phyloP scores from a whole-genome alignment of 2,797 vertebrate species.

The Bucorvus abyssinicus region DNA sequence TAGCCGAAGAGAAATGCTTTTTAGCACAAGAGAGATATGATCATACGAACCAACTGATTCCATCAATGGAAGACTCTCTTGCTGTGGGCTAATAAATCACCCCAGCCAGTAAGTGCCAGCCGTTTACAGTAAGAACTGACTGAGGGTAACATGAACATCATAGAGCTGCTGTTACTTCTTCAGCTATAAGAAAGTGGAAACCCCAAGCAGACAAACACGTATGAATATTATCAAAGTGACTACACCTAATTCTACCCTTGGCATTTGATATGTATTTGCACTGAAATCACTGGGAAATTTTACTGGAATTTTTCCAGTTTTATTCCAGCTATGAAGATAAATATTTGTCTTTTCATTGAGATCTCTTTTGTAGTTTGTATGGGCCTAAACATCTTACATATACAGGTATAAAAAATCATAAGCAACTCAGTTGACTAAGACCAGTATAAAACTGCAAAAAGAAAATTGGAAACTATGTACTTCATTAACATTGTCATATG shows the following conservation, averaged over 20 bases:
- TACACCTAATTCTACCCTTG: not conserved
- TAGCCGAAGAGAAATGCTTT: not conserved
- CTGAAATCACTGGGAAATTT: not conserved
- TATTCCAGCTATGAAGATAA: not conserved
- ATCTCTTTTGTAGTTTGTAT: not conserved
- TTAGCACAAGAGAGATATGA: not conserved
- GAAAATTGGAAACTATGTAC: not conserved
- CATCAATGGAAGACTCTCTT: constrained; percentile 7
- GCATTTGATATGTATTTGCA: not conserved
- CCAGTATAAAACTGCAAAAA: not conserved
- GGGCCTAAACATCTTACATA: not conserved
- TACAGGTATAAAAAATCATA: not conserved
- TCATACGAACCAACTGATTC: not conserved
- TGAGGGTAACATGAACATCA: not conserved
- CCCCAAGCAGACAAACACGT: not conserved
- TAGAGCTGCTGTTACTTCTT: not conserved
- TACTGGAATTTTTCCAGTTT: not conserved
- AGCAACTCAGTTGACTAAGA: not conserved
- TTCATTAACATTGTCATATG: not conserved
- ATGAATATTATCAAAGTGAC: not conserved
- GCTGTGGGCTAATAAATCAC: constrained; percentile 28
- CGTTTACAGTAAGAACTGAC: not conserved
- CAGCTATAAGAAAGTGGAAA: not conserved
- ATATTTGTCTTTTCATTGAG: not conserved
- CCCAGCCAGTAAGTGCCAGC: not conserved